A percentile compares a stretch with the other conserved stretches of the same genome.
phyloP scores from a whole-genome alignment of 2,113 vertebrate species.

The Copsychus sechellarum region DNA sequence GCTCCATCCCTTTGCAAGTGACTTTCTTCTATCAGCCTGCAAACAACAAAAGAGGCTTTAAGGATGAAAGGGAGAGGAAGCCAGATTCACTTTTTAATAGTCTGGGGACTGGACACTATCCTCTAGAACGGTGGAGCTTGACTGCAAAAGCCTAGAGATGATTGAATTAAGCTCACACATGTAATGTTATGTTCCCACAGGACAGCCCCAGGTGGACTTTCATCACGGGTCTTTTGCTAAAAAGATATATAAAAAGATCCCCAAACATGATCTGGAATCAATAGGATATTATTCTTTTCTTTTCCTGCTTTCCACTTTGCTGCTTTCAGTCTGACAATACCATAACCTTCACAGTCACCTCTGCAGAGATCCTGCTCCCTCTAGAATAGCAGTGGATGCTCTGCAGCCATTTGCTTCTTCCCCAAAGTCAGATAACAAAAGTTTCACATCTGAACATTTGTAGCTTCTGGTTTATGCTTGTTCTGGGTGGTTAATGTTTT shows the following conservation, averaged over 20 bases:
- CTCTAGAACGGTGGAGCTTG: background rate
- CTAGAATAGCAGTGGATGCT: background rate
- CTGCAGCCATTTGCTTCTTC: background rate
- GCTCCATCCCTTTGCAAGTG: background rate
- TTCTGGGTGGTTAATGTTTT: background rate
- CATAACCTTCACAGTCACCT: conserved; percentile 3
- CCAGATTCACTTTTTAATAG: conserved; percentile 19
- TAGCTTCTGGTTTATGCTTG: background rate
- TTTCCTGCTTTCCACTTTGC: background rate
- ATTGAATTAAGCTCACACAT: background rate
- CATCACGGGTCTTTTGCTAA: background rate
- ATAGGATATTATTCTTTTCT: background rate
- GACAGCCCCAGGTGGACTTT: background rate
- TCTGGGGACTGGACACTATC: conserved; percentile 12
- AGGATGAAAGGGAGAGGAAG: conserved; percentile 35
- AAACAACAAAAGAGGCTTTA: conserved; percentile 53
- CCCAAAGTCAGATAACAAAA: background rate
- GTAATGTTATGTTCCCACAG: background rate
- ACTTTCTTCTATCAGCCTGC: conserved; percentile 15
- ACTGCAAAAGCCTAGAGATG: background rate
- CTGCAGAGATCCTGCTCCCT: conserved; percentile 11
- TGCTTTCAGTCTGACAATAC: background rate
- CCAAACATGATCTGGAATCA: conserved; percentile 1
- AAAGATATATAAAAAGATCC: background rate
- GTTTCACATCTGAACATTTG: background rate